Percentiles rank a stretch among this genome's conserved stretches.
Evolutionary conservation across 2,888 invertebrate genomes (phyloP).

Genomic region (Eilema caniola): DNA sequence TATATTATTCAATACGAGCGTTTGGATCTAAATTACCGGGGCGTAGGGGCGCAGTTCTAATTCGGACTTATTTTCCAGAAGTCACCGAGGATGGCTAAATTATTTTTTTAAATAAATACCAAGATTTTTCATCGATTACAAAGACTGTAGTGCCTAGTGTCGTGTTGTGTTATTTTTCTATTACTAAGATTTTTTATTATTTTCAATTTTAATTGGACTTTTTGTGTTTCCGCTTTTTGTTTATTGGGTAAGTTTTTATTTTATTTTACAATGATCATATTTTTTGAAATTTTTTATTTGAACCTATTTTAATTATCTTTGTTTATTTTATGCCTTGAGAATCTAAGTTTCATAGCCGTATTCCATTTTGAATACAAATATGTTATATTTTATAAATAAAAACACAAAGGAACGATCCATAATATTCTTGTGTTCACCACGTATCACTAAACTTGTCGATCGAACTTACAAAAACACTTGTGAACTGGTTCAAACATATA

Average conservation of each 20-base stretch:
- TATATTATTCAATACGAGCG: conserved; percentile 66
- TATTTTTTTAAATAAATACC: conserved; percentile 63
- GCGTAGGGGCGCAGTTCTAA: conserved; percentile 68
- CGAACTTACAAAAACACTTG: conserved; percentile 42
- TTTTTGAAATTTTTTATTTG: conserved; percentile 32
- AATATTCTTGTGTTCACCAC: conserved; percentile 18
- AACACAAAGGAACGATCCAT: conserved; percentile 44
- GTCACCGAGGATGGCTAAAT: conserved; percentile 69
- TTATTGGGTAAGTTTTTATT: conserved; percentile 76
- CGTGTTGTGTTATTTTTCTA: conserved; percentile 80
- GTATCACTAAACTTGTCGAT: conserved; percentile 22
- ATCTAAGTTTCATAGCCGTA: neutral
- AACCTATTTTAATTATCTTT: conserved; percentile 21
- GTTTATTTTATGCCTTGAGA: conserved; percentile 16
- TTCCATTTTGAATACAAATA: conserved; percentile 20
- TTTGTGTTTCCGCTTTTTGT: conserved; percentile 72
- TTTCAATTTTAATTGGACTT: conserved; percentile 69
- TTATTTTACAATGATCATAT: conserved; percentile 38
- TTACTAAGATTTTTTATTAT: conserved; percentile 61
- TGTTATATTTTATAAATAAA: conserved; percentile 20
- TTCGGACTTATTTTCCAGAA: conserved; percentile 69
- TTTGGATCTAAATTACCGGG: conserved; percentile 65
- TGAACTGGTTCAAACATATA: conserved; percentile 46
- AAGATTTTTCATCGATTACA: conserved; percentile 69
- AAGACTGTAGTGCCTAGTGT: conserved; percentile 81